Evolutionary conservation across 2,113 vertebrate genomes (phyloP), one percentile per base, ranked within the genome.

Genomic region (Phainopepla nitens): DNA sequence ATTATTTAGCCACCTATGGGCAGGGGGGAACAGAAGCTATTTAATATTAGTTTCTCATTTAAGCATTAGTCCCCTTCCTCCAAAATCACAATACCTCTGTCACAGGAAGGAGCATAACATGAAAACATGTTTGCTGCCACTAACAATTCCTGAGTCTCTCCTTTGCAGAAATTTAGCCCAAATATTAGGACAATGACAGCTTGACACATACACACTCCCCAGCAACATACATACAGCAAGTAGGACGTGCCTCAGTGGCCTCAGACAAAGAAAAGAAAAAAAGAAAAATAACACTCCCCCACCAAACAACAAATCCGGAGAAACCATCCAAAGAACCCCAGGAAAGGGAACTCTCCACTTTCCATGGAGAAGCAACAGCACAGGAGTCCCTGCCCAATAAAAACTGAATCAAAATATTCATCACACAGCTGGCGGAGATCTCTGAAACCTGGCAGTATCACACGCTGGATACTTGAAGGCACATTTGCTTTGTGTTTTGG

Each of bases 371-470:
- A 90, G 66, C 41, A 75, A 91, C 61, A 70, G 41, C 90, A 72
- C 66, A 83, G 72, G 61, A 91, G 87, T 94, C 82, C 78, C 94
- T 82, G 60, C 71, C 73, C 78, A 70, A 50, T 79, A 96, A 47
- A 72, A 94, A 93, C 24, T 10, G 25, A 93, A 86, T 73, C 56
- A 57, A 89, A 94, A 87, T 62, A 94, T 56, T 62, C 35, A 64
- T 90, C 66, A 90, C 64, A 82, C 44, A 82, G 84, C 84, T 91
- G 89, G 89, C 72, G 24, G 89, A 95, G 76, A 79, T 92, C 92
- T 94, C 87, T 92, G 90, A 96, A 96, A 95, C 69, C 82, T 95
- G 94, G 96, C 94, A 93, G 89, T 94, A 91, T 97, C 89, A 72
- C 70, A 77, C 0, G 9, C 44, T 76, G 91, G 93, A 95, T 94